Conservation (phyloP, 2,888 invertebrate species). For the Lutraria lutraria region DNA sequence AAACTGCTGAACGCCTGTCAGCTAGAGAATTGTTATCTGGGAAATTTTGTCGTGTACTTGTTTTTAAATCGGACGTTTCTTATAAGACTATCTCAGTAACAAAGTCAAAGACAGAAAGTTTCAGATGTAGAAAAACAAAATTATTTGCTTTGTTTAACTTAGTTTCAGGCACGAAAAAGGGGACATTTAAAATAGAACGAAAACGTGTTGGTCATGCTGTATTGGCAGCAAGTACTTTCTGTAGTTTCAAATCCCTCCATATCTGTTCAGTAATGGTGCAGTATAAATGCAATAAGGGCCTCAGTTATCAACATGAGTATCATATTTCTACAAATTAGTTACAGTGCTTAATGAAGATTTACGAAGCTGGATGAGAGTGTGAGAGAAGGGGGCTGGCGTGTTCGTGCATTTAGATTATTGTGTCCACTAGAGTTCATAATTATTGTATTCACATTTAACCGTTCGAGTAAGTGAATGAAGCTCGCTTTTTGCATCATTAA, state of each 20-base stretch:
- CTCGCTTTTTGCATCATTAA: too few species aligned
- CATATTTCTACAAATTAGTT: slow-evolving; percentile 51
- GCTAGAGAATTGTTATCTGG: too few species aligned
- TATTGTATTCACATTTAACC: background rate
- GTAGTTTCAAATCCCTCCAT: background rate
- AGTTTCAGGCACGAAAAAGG: background rate
- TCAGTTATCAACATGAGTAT: slow-evolving; percentile 48
- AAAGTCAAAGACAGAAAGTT: too few species aligned
- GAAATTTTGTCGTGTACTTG: too few species aligned
- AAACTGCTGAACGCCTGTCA: too few species aligned
- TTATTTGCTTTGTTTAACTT: too few species aligned
- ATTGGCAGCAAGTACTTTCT: background rate
- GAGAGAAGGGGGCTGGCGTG: slow-evolving; percentile 37
- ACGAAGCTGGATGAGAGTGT: background rate
- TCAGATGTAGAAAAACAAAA: background rate
- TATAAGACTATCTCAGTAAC: too few species aligned
- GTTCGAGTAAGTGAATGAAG: background rate
- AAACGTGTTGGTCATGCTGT: background rate
- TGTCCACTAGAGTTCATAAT: background rate
- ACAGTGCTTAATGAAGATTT: slow-evolving; percentile 60
- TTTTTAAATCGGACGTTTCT: too few species aligned
- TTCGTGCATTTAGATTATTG: slow-evolving; percentile 26
- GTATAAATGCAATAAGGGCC: slow-evolving; percentile 4
- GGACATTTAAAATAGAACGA: background rate
- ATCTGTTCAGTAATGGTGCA: background rate